phyloP scores from a whole-genome alignment of 23 tunicate genomes.

The Halocynthia roretzi region DNA sequence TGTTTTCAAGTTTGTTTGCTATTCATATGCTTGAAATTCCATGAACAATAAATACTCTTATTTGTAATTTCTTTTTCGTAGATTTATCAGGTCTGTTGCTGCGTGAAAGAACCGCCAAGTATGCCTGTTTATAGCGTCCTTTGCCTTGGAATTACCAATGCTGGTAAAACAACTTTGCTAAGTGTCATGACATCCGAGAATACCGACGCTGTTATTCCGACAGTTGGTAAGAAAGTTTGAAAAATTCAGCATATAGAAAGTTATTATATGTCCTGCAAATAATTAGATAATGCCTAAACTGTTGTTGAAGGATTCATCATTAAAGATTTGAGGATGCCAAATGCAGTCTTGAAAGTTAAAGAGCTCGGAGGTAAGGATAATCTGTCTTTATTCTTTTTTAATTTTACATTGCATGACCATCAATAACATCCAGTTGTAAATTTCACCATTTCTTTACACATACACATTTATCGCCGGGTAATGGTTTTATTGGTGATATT shows the following conservation, averaged over 20 bases:
- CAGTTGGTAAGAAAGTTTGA: constrained; percentile 33
- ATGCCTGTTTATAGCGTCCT: constrained; percentile 30
- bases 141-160: constrained; percentile 66
- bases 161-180: constrained; percentile 75
- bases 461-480: background rate
- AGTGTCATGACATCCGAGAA: constrained; percentile 47
- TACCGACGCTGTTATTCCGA: constrained; percentile 66
- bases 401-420: too few relatives aligned
- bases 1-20: constrained; percentile 18
- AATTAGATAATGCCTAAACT: background rate
- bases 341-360: constrained; percentile 47
- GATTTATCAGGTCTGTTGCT: constrained; percentile 33
- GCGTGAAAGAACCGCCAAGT: constrained; percentile 39
- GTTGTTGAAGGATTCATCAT: constrained; percentile 44
- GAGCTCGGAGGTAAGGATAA: constrained; percentile 58
- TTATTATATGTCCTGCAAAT: background rate
- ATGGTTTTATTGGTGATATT: too few relatives aligned
- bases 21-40: background rate
- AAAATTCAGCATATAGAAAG: background rate
- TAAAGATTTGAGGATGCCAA: constrained; percentile 48
- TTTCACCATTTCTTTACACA: background rate
- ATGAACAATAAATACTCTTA: background rate
- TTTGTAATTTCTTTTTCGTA: background rate
- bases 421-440: too few relatives aligned
- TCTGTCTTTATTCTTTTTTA: too few relatives aligned